phyloP scores from a whole-genome alignment of 1,140 invertebrate genomes.

The Cardiocondyla obscurior region DNA sequence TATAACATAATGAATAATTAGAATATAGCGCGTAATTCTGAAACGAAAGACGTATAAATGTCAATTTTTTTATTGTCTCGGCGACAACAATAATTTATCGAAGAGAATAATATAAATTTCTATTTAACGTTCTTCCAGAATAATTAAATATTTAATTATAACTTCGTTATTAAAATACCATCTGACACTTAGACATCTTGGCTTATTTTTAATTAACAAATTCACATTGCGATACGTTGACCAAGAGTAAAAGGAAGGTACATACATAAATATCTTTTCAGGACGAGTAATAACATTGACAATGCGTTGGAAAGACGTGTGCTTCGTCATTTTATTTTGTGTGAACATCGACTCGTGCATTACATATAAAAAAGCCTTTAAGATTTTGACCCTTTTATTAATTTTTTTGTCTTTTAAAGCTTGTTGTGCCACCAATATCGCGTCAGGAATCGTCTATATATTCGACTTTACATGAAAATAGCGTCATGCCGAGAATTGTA shows the following conservation, averaged over 20 bases:
- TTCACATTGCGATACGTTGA: constrained; percentile 6
- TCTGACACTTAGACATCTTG: constrained; percentile 31
- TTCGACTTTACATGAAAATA: constrained; percentile 41
- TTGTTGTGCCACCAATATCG: constrained; percentile 43
- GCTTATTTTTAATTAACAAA: constrained; percentile 6
- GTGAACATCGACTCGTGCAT: constrained; percentile 76
- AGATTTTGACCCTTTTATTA: too few species aligned
- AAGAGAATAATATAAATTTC: neutral
- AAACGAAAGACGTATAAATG: constrained; percentile 42
- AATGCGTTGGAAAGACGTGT: constrained; percentile 79
- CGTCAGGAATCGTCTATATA: neutral
- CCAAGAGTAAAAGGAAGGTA: constrained; percentile 35
- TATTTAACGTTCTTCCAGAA: neutral
- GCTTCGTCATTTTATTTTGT: constrained; percentile 70
- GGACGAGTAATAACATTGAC: constrained; percentile 43
- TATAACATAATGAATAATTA: constrained; percentile 26
- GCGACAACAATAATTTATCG: neutral
- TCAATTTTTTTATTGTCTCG: neutral
- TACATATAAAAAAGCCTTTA: constrained; percentile 61
- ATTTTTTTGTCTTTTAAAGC: too few species aligned
- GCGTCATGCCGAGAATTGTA: neutral
- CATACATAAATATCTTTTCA: constrained; percentile 28
- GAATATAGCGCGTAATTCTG: neutral
- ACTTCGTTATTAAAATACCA: neutral
- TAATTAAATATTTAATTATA: neutral